Evolutionary conservation across 2,797 vertebrate genomes (phyloP).

Genomic region (Oreortyx pictus): DNA sequence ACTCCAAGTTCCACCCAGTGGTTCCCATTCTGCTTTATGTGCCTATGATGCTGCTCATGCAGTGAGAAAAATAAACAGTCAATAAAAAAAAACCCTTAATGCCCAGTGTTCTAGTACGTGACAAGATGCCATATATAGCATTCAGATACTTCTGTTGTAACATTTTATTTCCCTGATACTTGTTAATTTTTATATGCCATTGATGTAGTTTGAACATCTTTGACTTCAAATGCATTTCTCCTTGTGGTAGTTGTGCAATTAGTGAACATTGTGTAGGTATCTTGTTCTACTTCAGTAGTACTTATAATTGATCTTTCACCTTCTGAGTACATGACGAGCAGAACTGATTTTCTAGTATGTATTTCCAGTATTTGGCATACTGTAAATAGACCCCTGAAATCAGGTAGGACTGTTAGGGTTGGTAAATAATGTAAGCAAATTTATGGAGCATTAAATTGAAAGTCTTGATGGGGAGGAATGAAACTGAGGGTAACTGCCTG

Average conservation of each 20-base stretch:
- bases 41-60: background rate
- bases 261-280: background rate
- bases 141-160: background rate
- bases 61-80: background rate
- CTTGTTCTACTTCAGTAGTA: background rate
- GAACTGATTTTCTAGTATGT: background rate
- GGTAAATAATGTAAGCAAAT: background rate
- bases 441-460: background rate
- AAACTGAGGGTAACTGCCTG: background rate
- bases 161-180: background rate
- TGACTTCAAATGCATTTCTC: background rate
- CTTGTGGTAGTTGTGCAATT: background rate
- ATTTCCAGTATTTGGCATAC: background rate
- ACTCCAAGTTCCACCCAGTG: background rate
- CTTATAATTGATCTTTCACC: background rate
- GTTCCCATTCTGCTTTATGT: background rate
- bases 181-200: background rate
- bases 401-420: background rate
- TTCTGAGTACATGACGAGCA: background rate
- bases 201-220: background rate
- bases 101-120: rapidly evolving
- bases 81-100: background rate
- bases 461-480: background rate
- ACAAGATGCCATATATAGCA: background rate
- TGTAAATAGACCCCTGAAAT: background rate